These are phyloP conservation scores for Pammene aurita DNA, from an alignment of 2,888 invertebrate species.

Conservation along the genomic window DNA sequence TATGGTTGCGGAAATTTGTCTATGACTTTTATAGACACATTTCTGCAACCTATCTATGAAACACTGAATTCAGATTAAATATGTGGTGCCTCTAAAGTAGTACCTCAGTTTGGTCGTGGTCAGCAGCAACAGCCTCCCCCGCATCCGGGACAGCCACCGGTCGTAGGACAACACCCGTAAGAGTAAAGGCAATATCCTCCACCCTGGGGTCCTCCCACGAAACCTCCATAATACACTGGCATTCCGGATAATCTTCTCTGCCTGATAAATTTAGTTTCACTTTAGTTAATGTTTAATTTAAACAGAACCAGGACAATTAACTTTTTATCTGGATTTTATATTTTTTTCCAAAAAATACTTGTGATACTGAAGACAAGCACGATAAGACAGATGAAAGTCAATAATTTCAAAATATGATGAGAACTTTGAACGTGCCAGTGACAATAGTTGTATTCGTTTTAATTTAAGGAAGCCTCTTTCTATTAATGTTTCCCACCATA, in stretches of 20 bases:
- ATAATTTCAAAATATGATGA: not conserved
- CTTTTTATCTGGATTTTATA: not conserved
- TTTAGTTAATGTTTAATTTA: not conserved
- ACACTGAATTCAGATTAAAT: too few species aligned
- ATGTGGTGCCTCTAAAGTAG: too few species aligned
- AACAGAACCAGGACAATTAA: not conserved
- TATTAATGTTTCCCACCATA: too few species aligned
- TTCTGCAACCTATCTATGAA: too few species aligned
- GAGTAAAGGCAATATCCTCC: slow-evolving; percentile 32
- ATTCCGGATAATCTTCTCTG: slow-evolving; percentile 16
- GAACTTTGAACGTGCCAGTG: not conserved
- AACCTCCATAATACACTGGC: slow-evolving; percentile 31
- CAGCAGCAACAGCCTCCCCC: slow-evolving; percentile 15
- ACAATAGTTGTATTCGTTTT: not conserved
- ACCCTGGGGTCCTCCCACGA: slow-evolving; percentile 25
- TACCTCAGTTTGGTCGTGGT: not conserved
- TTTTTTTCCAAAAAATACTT: not conserved
- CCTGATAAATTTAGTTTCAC: not conserved
- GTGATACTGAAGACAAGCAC: not conserved
- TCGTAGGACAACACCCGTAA: slow-evolving; percentile 19
- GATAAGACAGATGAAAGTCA: not conserved
- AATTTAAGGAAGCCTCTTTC: not conserved
- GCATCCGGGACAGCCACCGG: slow-evolving; percentile 19
- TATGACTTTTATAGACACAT: too few species aligned
- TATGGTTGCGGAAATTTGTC: too few species aligned